Percentiles rank a stretch among this genome's conserved stretches.
Conservation (phyloP, 2,888 invertebrate species). For the Flexamia atlantica region DNA sequence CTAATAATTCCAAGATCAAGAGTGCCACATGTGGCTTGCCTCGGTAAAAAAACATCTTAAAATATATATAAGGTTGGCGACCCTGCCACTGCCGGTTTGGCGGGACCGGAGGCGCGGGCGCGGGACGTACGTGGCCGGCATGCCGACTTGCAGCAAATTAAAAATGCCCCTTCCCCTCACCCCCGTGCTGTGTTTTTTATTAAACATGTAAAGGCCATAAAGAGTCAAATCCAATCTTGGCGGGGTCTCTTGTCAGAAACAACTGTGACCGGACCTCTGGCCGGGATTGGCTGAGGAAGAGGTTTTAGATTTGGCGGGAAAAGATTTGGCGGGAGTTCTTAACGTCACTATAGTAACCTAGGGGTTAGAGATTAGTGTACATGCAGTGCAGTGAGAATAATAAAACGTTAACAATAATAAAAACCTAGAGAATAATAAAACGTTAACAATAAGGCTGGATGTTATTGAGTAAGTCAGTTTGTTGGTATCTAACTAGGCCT, state of each 20-base stretch:
- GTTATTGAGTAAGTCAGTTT: no score
- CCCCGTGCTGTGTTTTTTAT: conserved; percentile 53
- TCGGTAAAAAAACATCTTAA: conserved; percentile 15
- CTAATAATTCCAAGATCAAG: background rate
- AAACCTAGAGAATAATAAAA: no score
- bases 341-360: no score
- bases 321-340: no score
- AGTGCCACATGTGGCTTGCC: conserved; percentile 21
- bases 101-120: conserved; percentile 18
- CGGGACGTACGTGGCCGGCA: conserved; percentile 57
- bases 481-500: no score
- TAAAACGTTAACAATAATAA: no score
- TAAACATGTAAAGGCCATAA: conserved; percentile 62
- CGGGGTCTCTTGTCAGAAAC: conserved; percentile 26
- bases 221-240: conserved; percentile 52
- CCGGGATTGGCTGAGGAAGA: background rate
- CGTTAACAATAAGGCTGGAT: no score
- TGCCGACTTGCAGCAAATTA: conserved; percentile 58
- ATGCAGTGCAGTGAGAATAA: no score
- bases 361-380: no score
- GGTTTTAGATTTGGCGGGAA: background rate
- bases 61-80: conserved; percentile 28
- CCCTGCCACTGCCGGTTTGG: conserved; percentile 31
- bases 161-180: conserved; percentile 40
- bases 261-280: conserved; percentile 20